These are phyloP conservation scores for Ceryle rudis DNA, from an alignment of 2,797 vertebrate genomes.

Conservation along the genomic window DNA sequence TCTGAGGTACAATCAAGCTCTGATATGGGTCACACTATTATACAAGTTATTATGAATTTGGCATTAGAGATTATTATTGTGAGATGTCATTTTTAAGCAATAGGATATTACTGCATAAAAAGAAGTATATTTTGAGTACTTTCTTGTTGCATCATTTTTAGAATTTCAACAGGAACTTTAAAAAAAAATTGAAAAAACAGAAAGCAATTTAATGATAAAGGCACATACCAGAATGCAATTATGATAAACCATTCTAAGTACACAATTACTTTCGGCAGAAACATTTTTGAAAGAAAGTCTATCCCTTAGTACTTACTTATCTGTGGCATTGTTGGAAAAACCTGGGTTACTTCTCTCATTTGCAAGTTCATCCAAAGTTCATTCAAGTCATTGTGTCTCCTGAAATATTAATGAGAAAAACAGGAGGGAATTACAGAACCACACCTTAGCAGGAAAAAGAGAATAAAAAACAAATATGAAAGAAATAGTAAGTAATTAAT, in stretches of 20 bases:
- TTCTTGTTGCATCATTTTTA: background rate
- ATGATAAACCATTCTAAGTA: background rate
- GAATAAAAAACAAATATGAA: background rate
- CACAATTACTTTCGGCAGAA: background rate
- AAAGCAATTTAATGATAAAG: background rate
- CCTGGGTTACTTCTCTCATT: background rate
- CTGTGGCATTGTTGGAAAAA: background rate
- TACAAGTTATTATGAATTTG: background rate
- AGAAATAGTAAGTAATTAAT: background rate
- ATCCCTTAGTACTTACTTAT: background rate
- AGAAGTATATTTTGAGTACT: background rate
- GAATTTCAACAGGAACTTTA: background rate
- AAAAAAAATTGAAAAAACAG: background rate
- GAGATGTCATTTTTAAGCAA: background rate
- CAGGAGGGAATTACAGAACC: background rate
- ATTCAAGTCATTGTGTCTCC: background rate
- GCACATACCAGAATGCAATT: background rate
- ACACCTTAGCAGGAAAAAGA: background rate
- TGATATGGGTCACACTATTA: background rate
- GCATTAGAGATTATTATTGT: background rate
- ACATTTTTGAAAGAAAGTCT: background rate
- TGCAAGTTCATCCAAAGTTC: background rate
- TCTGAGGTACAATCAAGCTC: background rate
- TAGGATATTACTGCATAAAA: background rate
- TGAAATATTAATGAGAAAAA: background rate